Base-by-base conservation (phyloP, 2,113 vertebrate species). In the Chloebia gouldiae region DNA sequence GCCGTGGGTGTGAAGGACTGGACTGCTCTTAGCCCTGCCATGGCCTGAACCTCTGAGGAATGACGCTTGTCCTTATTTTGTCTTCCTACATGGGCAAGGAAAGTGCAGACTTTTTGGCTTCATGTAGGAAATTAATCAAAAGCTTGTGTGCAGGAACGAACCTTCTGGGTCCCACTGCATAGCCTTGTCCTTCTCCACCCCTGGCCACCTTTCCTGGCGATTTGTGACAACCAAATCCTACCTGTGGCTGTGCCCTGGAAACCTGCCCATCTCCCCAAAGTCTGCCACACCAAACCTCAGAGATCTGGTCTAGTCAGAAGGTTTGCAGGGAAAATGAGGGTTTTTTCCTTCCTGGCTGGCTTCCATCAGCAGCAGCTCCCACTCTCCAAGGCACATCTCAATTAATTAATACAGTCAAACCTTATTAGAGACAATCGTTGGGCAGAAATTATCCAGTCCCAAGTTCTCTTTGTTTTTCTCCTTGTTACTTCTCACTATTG, bases 361-460 rank as follows among this genome's bases (percentile, higher is more conserved):
- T 95, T 97, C 96, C 96, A 96, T 2, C 42, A 70, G 82, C 68
- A 89, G 90, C 92, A 94, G 76, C 94, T 94, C 84, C 86, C 19
- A 21, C 88, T 92, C 92, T 97, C 70, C 50, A 80, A 95, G 86
- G 91, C 94, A 96, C 92, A 95, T 96, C 96, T 97, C 96, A 96
- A 97, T 97, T 96, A 96, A 96, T 97, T 95, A 95, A 97, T 84
- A 60, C 84, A 95, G 94, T 93, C 95, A 96, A 94, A 92, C 90
- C 90, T 96, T 92, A 80, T 97, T 96, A 95, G 87, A 96, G 94
- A 96, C 77, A 89, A 83, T 94, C 0, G 54, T 35, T 96, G 92
- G 91, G 56, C 89, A 96, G 85, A 44, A 95, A 88, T 94, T 80
- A 88, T 39, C 59, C 37, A 51, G 66, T 61, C 45, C 56, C 28